Conservation (phyloP, 1,140 invertebrate species). For the Rhagoletis zephyria region DNA sequence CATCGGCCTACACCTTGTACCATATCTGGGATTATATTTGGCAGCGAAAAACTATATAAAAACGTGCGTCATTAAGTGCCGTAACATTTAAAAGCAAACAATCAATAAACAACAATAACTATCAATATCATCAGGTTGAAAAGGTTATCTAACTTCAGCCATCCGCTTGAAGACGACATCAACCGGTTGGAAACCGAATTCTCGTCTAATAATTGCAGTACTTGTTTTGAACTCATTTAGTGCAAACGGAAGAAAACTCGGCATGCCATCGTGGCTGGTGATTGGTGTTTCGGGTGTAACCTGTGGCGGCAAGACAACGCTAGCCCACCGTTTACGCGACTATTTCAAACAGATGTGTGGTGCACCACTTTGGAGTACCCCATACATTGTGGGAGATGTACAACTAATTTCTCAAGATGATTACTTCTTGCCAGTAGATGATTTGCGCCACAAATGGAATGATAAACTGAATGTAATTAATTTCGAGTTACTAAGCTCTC, state of each 20-base stretch:
- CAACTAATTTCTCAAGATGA: constrained; percentile 82
- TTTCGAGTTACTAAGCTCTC: constrained; percentile 82
- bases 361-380: constrained; percentile 65
- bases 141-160: constrained; percentile 37
- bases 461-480: constrained; percentile 83
- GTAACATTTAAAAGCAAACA: neutral
- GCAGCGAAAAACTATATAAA: constrained; percentile 60
- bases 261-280: constrained; percentile 77
- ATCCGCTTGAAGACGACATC: neutral
- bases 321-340: constrained; percentile 77
- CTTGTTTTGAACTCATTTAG: neutral
- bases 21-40: constrained; percentile 74
- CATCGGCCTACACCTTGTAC: constrained; percentile 79
- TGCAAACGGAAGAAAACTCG: constrained; percentile 52
- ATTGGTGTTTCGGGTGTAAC: constrained; percentile 85
- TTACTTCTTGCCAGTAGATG: constrained; percentile 82
- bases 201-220: constrained; percentile 1
- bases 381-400: constrained; percentile 74
- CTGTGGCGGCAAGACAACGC: constrained; percentile 85
- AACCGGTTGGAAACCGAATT: neutral
- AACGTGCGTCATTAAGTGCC: neutral
- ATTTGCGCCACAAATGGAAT: constrained; percentile 79
- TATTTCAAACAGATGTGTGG: constrained; percentile 70
- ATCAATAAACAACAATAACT: neutral
- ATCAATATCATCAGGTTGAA: neutral